Base-by-base conservation (phyloP, 1,140 invertebrate species). In the Drosophila fuyamai region DNA sequence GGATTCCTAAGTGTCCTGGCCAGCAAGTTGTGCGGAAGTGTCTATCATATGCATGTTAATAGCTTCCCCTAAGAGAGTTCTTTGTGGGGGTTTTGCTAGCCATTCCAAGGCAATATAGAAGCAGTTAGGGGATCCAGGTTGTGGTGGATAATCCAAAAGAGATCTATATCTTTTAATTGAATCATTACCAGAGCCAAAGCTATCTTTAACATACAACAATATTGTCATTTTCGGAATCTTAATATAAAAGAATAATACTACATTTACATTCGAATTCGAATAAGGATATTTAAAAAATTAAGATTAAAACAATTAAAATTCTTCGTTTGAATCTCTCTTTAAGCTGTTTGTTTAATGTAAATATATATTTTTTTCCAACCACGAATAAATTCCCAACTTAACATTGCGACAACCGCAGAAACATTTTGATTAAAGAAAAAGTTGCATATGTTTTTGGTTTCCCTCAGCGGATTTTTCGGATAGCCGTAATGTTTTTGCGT, bases 41-140 rank as follows among this genome's bases (percentile, higher is more conserved):
- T 84, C 84, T 81, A 88, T 89, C 84, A 88, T 88, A 89, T 84
- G 77, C 84, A 84, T 89, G 80, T 89, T 84, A 89, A 88, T 86
- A 82, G 76, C 71, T 77, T 86, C 58, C 74, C 41, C 50, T 13
- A 53, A 36, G 32, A 10, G 14, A 53, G 27, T 14, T 1, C 47
- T 7, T n/a, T 2, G n/a, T 4, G 6, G 12, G 16, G 53, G 10
- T 41, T 55, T 41, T 12, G 10, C 12, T 1, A 5, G 29, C 35
- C 32, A 46, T 9, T 60, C 32, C 9, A 1, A 38, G 29, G 7
- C 18, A 29, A 60, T 60, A 32, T 9, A 43, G 36, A 56, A 57
- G n/a, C 50, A 7, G 23, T 47, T 16, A 40, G 2, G 27, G 12
- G 12, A 61, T 43, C 32, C 47, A 53, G 59, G 36, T 7, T 32